These are phyloP conservation scores for Protobothrops flavoviridis DNA, from an alignment of 2,113 vertebrate species.

Conservation along the genomic window DNA sequence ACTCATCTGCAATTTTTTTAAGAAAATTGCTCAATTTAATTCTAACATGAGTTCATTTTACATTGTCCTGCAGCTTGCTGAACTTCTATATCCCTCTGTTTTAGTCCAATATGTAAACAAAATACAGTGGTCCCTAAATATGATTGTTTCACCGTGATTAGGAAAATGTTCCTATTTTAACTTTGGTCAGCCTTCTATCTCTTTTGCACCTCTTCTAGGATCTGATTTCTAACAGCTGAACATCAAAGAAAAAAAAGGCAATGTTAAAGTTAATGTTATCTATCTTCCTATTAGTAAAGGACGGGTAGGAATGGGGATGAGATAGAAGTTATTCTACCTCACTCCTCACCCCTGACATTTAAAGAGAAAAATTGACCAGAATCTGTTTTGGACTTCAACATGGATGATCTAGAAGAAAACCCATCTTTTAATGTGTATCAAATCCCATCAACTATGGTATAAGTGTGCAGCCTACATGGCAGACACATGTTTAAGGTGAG, in stretches of 20 bases:
- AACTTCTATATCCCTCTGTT: neutral
- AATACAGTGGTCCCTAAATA: neutral
- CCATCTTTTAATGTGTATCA: neutral
- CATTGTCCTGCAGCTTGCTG: neutral
- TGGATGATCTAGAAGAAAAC: neutral
- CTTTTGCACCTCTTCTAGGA: neutral
- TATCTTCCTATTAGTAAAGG: conserved; percentile 1
- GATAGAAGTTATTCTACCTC: too few relatives aligned
- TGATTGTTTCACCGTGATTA: neutral
- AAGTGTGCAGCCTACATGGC: too few relatives aligned
- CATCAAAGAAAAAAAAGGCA: conserved; percentile 44
- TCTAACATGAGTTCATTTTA: neutral
- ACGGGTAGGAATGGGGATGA: neutral
- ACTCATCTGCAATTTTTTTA: neutral
- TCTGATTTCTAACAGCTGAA: neutral
- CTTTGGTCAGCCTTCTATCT: neutral
- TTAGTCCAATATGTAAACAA: neutral
- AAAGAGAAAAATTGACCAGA: conserved; percentile 24
- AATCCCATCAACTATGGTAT: too few relatives aligned
- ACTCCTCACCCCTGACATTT: too few relatives aligned
- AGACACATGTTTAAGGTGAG: too few relatives aligned
- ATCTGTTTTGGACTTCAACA: neutral
- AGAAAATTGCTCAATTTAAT: neutral
- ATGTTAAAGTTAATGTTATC: neutral
- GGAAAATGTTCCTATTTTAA: neutral